phyloP scores from a whole-genome alignment of 2,888 invertebrate genomes.

The Nephrotoma flavescens region DNA sequence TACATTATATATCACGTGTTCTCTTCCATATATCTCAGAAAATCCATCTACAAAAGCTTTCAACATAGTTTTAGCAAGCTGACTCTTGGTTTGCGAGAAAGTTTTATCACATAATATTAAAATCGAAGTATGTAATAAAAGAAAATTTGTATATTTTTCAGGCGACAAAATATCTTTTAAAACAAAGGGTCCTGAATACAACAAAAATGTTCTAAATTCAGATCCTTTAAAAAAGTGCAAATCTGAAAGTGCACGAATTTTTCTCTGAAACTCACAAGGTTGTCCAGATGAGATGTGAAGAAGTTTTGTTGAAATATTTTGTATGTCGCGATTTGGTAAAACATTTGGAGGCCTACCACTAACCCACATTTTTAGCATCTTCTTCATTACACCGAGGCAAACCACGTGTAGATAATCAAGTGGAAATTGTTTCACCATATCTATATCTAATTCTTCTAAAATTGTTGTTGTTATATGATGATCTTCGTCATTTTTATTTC shows the following conservation, averaged over 20 bases:
- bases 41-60: not conserved
- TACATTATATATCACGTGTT: not conserved
- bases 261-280: conserved; percentile 15
- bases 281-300: conserved; percentile 5
- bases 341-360: conserved; percentile 7
- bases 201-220: no score
- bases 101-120: conserved; percentile 11
- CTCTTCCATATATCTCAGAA: not conserved
- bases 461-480: not conserved
- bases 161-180: no score
- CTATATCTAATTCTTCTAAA: no score
- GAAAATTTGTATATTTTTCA: no score
- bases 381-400: conserved; percentile 13
- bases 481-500: not conserved
- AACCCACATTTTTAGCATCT: conserved; percentile 6
- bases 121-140: no score
- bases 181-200: no score
- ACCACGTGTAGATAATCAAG: no score
- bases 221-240: conserved; percentile 16
- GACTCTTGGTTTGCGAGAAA: not conserved
- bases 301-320: not conserved
- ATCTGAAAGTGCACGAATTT: conserved; percentile 13
- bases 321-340: not conserved
- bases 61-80: not conserved
- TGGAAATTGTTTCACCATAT: no score